Base-by-base conservation (phyloP, 1,140 invertebrate genomes). In the Rhagoletis pomonella region DNA sequence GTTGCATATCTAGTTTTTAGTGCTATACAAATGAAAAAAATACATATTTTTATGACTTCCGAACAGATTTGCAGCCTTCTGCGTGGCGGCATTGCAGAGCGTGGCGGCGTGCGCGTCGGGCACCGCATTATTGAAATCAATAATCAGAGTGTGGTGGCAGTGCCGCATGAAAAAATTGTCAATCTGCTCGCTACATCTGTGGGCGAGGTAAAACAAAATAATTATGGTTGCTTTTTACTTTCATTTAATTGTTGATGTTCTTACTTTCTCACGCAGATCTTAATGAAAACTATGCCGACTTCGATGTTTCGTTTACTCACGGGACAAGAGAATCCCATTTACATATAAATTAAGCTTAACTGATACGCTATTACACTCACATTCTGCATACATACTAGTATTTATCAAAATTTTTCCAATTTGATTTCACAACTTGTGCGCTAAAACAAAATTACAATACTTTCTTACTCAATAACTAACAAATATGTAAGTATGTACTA, bases 211-310 rank as follows among this genome's bases (percentile, higher is more conserved):
- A 93, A 87, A 85, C 4, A 17, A 60, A 39, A 47, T 50, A 81
- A 44, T 9, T 85, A n/a, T 77, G 29, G 29, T 14, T 42, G 14
- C 5, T 42, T 14, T 42, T 77, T 5, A 19, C 17, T 60, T 73
- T 14, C 5, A 60, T 67, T n/a, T 65, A 88, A 0, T 6, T 50
- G 12, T 39, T 42, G 39, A 59, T 77, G 44, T 3, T 39, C 29
- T 14, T n/a, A 47, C n/a, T 50, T 84, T 89, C 69, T 42, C 64
- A 95, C 96, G 59, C 94, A 99, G 98, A 99, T 99, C 90, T 95
- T 99, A 89, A 99, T 99, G 99, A 99, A 99, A 94, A 99, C 99
- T 77, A 99, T 99, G 99, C 99, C 99, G 88, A 99, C 99, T 87
- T 99, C 99, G 73, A 99, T 99, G 97, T 99, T 99, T 95, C 96